These are phyloP conservation scores for Harpagifer antarcticus DNA, from an alignment of 2,797 vertebrate species.

Conservation along the genomic window DNA sequence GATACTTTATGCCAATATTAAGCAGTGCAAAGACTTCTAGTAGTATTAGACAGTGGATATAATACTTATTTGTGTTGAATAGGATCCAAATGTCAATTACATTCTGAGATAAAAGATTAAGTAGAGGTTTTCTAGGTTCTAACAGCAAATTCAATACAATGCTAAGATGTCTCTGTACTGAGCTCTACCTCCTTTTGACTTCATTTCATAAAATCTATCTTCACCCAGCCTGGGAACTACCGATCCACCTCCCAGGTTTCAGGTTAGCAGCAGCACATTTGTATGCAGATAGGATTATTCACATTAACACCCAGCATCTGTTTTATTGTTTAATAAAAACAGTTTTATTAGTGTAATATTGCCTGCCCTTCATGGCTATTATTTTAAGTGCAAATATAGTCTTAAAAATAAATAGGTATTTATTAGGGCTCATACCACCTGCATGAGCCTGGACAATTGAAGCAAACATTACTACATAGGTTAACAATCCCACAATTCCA, in stretches of 20 bases:
- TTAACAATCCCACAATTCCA: neutral
- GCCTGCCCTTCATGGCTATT: slow-evolving; percentile 8
- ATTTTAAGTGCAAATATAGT: neutral
- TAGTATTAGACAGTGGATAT: neutral
- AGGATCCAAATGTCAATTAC: slow-evolving; percentile 2
- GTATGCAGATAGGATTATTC: slow-evolving; percentile 24
- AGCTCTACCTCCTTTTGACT: neutral
- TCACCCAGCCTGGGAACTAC: neutral
- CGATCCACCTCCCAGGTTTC: neutral
- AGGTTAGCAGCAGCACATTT: slow-evolving; percentile 16
- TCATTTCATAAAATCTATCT: neutral
- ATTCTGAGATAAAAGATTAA: neutral
- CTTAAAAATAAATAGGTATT: too few species aligned
- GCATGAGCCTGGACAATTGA: too few species aligned
- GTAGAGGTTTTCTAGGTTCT: neutral
- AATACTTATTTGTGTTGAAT: slow-evolving; percentile 1
- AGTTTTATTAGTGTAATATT: slow-evolving; percentile 33
- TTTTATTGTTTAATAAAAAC: slow-evolving; percentile 37
- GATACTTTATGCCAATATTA: neutral
- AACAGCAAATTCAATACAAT: neutral
- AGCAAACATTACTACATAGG: too few species aligned
- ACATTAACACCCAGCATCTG: slow-evolving; percentile 30
- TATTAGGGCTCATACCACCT: neutral
- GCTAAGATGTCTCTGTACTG: neutral
- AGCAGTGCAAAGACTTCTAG: neutral